Percentiles rank a stretch among this genome's conserved stretches.
phyloP scores from a whole-genome alignment of 2,888 invertebrate species.

The Myopa testacea region DNA sequence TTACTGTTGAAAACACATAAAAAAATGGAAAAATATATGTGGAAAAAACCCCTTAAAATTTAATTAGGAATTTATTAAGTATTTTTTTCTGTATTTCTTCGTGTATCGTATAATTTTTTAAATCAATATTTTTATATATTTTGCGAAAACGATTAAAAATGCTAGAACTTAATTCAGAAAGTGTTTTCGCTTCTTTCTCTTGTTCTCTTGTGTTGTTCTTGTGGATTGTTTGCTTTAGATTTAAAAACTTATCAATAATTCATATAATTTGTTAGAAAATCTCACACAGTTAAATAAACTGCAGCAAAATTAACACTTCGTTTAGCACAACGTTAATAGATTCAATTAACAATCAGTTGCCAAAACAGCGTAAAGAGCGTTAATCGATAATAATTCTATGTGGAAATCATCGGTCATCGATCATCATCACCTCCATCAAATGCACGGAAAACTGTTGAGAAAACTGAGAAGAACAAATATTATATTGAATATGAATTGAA shows the following conservation, averaged over 20 bases:
- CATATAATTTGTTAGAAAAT: background rate
- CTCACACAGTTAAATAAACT: background rate
- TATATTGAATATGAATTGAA: background rate
- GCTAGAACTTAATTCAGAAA: no score
- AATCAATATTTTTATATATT: no score
- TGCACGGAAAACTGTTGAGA: background rate
- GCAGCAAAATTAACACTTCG: background rate
- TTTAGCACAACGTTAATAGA: background rate
- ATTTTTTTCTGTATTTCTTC: no score
- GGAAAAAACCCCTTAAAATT: no score
- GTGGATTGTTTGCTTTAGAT: background rate
- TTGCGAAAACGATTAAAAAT: no score
- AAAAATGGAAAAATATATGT: no score
- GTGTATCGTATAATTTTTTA: no score
- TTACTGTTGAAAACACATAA: no score
- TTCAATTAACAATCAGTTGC: conserved; percentile 16
- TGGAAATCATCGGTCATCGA: background rate
- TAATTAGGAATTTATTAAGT: no score
- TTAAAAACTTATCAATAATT: conserved; percentile 16
- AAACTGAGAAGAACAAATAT: background rate
- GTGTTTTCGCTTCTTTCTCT: background rate
- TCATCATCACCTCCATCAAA: background rate
- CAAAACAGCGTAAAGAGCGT: background rate
- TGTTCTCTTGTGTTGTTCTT: background rate
- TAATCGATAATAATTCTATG: conserved; percentile 4